phyloP scores from a whole-genome alignment of 2,113 vertebrate genomes.

The Meriones unguiculatus region DNA sequence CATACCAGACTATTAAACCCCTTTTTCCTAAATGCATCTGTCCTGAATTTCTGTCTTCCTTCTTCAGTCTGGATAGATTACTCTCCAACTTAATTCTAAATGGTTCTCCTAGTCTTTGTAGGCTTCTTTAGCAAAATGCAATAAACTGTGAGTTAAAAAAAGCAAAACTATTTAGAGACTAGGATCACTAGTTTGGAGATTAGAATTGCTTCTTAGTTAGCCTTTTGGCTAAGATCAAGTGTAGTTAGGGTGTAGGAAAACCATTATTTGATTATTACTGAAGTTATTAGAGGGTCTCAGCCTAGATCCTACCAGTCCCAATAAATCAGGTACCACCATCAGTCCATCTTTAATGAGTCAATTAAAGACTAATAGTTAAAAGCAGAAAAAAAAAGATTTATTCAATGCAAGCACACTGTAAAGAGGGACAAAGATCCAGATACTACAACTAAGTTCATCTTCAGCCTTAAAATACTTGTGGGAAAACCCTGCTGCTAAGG shows the following conservation, averaged over 20 bases:
- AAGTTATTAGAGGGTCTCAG: background rate
- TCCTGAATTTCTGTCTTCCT: background rate
- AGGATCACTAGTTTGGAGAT: background rate
- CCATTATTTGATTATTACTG: background rate
- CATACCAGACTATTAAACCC: background rate
- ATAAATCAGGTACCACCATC: background rate
- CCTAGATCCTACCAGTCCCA: background rate
- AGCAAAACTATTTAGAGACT: background rate
- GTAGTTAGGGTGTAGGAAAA: background rate
- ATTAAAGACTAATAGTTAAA: background rate
- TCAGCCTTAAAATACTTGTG: too few relatives aligned
- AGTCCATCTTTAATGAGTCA: background rate
- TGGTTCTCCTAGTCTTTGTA: background rate
- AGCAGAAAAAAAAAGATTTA: background rate
- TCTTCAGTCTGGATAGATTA: background rate
- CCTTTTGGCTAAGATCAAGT: background rate
- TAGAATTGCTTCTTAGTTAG: background rate
- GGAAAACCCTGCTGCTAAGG: too few relatives aligned
- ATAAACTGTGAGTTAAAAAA: background rate
- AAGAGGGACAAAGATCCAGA: background rate
- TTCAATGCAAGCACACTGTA: background rate
- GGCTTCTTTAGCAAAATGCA: background rate
- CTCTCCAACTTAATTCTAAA: background rate
- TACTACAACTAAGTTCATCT: background rate
- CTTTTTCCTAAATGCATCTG: background rate